Evolutionary conservation across 2,797 vertebrate genomes (phyloP).

Genomic region (Remorina albescens): DNA sequence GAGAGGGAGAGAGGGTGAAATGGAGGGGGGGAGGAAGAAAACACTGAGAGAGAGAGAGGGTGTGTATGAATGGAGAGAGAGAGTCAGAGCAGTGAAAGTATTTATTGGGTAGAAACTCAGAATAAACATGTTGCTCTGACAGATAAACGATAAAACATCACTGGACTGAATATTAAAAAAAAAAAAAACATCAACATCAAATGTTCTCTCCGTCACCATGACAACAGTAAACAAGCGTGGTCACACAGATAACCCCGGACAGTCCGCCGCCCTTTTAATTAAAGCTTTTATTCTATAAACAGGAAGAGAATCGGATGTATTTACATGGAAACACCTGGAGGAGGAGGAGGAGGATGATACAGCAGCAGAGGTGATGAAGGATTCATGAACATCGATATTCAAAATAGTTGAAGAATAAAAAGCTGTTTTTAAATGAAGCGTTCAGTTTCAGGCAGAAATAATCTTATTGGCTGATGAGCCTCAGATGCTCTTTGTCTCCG

Average conservation of each 20-base stretch:
- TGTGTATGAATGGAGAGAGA: background rate
- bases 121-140: slow-evolving; percentile 81
- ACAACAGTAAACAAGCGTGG: slow-evolving; percentile 2
- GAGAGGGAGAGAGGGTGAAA: background rate
- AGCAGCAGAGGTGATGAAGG: slow-evolving; percentile 24
- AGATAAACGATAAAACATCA: slow-evolving; percentile 27
- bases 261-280: slow-evolving; percentile 18
- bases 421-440: too few species aligned
- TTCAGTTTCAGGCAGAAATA: background rate
- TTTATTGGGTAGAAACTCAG: slow-evolving; percentile 93
- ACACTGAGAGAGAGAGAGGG: background rate
- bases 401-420: too few species aligned
- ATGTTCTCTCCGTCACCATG: slow-evolving; percentile 76
- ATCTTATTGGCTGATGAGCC: background rate
- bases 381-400: background rate
- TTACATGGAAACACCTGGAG: slow-evolving; percentile 53
- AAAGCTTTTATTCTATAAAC: slow-evolving; percentile 24
- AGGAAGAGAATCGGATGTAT: slow-evolving; percentile 30
- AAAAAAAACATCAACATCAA: slow-evolving; percentile 25
- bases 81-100: slow-evolving; percentile 10
- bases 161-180: background rate
- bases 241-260: slow-evolving; percentile 26
- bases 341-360: slow-evolving; percentile 10
- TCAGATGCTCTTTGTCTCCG: background rate
- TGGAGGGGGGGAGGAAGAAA: background rate